Base-by-base conservation (phyloP, 2,888 invertebrate genomes). In the Luffia ferchaultella region DNA sequence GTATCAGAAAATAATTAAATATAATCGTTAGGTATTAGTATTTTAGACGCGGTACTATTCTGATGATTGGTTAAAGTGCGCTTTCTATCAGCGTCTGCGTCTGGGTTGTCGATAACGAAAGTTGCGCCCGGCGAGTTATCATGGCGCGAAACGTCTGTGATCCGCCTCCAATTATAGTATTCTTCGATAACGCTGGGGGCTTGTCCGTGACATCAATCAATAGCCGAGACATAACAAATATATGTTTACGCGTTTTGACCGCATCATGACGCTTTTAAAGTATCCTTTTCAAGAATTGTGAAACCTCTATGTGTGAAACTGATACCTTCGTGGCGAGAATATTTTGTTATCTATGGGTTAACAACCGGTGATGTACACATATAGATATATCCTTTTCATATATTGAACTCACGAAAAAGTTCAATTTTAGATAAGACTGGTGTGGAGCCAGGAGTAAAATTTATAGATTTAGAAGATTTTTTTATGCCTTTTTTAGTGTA, bases 191-290 rank as follows among this genome's bases (percentile, higher is more conserved):
- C 52, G 45, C 42, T 76, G 80, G 80, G 76, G 82, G 82, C 82
- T 82, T 79, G 82, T 73, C 82, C 82, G 58, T 83, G 82, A 83
- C 82, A 78, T 48, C 5, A 30, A 30, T 30, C 30, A 30, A 30
- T 30, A 30, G 30, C 12, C 56, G 61, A 75, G 75, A 76, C 78
- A 65, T 68, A 76, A 78, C 73, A 77, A 17, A 73, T 30, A n/a
- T n/a, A 64, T 73, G 66, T 73, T 70, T 68, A 70, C 69, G 63
- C 64, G 58, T 61, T 58, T 58, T 64, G 61, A 68, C 64, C 74
- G 73, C 72, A 73, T 61, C 55, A 64, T 79, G 79, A 77, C 79
- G 78, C 73, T 55, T 47, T 54, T 16, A 16, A 40, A 57, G 56
- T 55, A 57, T 20, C 15, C 17, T 46, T 51, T 59, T 56, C 57